Base-by-base conservation (phyloP, 2,888 invertebrate genomes). In the Physocephala rufipes region DNA sequence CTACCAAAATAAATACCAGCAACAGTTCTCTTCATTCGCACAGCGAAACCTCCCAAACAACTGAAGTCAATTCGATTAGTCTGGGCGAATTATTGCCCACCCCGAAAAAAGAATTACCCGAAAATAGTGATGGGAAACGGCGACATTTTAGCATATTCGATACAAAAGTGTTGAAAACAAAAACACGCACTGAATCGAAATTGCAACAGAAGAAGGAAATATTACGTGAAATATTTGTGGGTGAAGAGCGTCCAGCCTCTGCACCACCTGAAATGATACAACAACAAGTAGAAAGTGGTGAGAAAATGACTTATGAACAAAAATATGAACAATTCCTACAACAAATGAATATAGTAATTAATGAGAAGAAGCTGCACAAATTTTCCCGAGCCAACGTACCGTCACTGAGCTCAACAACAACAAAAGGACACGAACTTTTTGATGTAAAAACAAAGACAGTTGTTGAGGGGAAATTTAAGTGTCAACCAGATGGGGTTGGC, bases 181-280 rank as follows among this genome's bases (percentile, higher is more conserved):
- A 93, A 78, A 93, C 93, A 21, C 88, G 93, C 78, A 92, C 91
- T 45, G 93, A 93, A 82, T 92, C 92, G 62, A 88, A 92, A 78
- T 89, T 91, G 21, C 83, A 90, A 76, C 92, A 93, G 83, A 91
- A 92, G 80, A 88, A 92, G 78, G 93, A 93, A 55, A 92, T 93
- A 2, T 93, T 94, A 58, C 91, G 93, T 77, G 93, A 94, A 86
- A 93, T 94, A 2, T 94, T 95, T 83, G 94, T 94, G 0, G 85
- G 83, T 2, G 83, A 82, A 73, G 94, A 94, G 79, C 88, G 94
- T 55, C 93, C 95, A 0, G 93, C 94, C 0, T 94, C 94, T 0
- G 94, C 94, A 0, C 94, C 94, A 0, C 94, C 94, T 0, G 36
- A 36, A 9, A 82, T 83, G 72, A 81, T 84, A 28, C 82, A 81